phyloP scores from a whole-genome alignment of 2,888 invertebrate genomes.

The Lasiommata megera region DNA sequence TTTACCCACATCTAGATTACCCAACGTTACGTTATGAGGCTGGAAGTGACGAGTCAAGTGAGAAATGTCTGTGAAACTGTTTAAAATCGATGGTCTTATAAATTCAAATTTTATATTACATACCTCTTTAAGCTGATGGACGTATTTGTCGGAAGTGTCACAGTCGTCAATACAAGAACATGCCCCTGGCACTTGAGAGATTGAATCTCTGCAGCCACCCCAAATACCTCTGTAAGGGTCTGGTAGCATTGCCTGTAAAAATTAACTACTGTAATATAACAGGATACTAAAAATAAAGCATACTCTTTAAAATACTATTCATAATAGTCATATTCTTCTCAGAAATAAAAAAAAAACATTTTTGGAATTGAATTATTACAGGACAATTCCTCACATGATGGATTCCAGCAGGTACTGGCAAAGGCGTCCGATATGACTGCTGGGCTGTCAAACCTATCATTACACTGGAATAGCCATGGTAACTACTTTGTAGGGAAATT shows the following conservation, averaged over 20 bases:
- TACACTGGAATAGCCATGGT: constrained; percentile 95
- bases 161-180: constrained; percentile 87
- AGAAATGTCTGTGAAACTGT: no score
- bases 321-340: no score
- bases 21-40: no score
- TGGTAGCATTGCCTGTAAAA: constrained; percentile 89
- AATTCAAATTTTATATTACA: neutral
- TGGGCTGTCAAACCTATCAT: constrained; percentile 91
- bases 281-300: no score
- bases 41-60: no score
- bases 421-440: constrained; percentile 88
- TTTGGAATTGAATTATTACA: neutral
- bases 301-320: no score
- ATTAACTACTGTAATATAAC: no score
- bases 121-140: constrained; percentile 88
- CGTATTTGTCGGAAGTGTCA: constrained; percentile 88
- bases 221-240: constrained; percentile 95
- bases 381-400: constrained; percentile 84
- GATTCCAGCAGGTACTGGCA: constrained; percentile 87
- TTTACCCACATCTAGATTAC: no score
- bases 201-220: constrained; percentile 97
- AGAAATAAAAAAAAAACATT: no score
- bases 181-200: constrained; percentile 85
- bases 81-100: neutral
- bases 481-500: constrained; percentile 92